Conservation (phyloP, 2,113 vertebrate genomes). For the Gyps fulvus region DNA sequence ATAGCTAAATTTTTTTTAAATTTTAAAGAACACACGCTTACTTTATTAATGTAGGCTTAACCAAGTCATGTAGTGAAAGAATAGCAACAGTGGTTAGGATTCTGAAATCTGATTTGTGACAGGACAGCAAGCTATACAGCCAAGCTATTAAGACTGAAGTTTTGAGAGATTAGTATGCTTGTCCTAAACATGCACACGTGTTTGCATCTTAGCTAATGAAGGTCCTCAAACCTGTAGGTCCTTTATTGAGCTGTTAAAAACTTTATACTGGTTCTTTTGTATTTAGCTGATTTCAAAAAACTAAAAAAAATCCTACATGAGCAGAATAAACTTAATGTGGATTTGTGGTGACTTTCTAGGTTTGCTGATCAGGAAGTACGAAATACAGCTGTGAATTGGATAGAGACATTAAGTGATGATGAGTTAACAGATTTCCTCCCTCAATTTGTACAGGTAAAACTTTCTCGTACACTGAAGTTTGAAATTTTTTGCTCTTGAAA, state of each 20-base stretch:
- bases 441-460: constrained; percentile 91
- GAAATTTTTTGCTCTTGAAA: neutral
- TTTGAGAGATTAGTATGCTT: neutral
- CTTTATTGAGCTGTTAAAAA: neutral
- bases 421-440: constrained; percentile 93
- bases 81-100: neutral
- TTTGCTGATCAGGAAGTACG: constrained; percentile 95
- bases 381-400: constrained; percentile 87
- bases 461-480: neutral
- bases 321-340: neutral
- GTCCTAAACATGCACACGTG: rapidly evolving
- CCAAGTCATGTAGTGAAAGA: neutral
- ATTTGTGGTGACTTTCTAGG: constrained; percentile 68
- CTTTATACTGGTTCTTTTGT: neutral
- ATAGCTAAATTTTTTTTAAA: neutral
- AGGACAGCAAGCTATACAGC: neutral
- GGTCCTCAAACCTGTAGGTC: neutral
- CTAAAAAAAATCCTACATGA: neutral
- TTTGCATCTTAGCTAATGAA: neutral
- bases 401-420: constrained; percentile 89
- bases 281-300: neutral
- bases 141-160: neutral
- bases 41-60: neutral
- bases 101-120: neutral
- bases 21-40: rapidly evolving